Base-by-base conservation (phyloP, 2,113 vertebrate species). In the Perca flavescens region DNA sequence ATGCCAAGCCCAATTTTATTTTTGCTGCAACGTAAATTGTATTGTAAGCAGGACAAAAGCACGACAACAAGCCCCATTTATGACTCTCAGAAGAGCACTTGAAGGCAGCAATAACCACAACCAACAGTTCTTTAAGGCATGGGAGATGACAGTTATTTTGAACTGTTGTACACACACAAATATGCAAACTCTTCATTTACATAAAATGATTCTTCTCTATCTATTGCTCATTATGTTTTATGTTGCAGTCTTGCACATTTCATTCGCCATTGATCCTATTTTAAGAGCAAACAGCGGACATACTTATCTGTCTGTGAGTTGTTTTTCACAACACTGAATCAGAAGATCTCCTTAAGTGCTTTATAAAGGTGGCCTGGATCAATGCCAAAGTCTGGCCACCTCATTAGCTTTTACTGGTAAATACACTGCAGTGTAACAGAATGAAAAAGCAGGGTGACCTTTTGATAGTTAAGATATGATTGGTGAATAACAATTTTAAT, bases 321-420 rank as follows among this genome's bases (percentile, higher is more conserved):
- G 61, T 70, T 77, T 61, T 77, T 77, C 31, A 31, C 52, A 62
- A 63, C 58, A 58, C 64, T 31, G 47, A 65, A 17, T n/a, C 8
- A 63, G 50, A 74, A 1, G 8, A 73, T 87, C 82, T 70, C 17
- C 62, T 81, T 69, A 79, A 50, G 82, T 69, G 50, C 34, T 82
- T 88, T 53, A 21, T 22, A 22, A 74, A 61, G 6, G 69, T 43
- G 63, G 47, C n/a, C 47, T 83, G 80, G 52, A 61, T 67, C 47
- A 49, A 73, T 40, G 58, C 70, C 67, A 87, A 84, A 19, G 86
- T 86, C 84, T 86, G 77, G 68, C 16, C 15, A 36, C 56, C 53
- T 80, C 64, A 28, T 84, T 64, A 82, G 61, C 36, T 62, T 63
- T 74, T 28, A n/a, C 50, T 21, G 28, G 62, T 84, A 31, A 64